phyloP scores from a whole-genome alignment of 2,113 vertebrate species.

The Platichthys flesus region DNA sequence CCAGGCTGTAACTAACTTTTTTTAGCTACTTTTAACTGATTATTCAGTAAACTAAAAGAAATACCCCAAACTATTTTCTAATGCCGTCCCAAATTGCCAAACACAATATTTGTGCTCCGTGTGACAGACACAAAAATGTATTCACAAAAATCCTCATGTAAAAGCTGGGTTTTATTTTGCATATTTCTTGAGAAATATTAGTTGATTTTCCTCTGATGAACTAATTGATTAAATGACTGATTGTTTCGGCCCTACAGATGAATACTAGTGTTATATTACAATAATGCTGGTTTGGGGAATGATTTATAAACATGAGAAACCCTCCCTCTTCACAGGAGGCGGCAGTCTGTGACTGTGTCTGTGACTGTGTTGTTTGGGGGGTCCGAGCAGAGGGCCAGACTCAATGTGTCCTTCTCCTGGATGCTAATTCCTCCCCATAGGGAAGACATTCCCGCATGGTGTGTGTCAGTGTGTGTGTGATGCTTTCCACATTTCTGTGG shows the following conservation, averaged over 20 bases:
- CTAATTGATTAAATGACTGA: not conserved
- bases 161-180: not conserved
- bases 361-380: constrained; percentile 44
- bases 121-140: not conserved
- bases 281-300: constrained; percentile 1
- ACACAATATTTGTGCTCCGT: too few relatives aligned
- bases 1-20: too few relatives aligned
- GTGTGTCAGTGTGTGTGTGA: constrained; percentile 35
- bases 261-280: not conserved
- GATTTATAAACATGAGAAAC: constrained; percentile 2
- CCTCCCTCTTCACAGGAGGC: constrained; percentile 3
- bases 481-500: constrained; percentile 40
- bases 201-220: not conserved
- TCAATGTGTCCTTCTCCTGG: constrained; percentile 33
- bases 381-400: constrained; percentile 54
- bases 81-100: too few relatives aligned
- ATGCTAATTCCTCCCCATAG: constrained; percentile 70
- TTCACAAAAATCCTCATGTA: not conserved
- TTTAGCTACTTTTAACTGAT: too few relatives aligned
- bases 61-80: too few relatives aligned
- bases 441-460: constrained; percentile 58
- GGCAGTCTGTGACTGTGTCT: constrained; percentile 16
- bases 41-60: too few relatives aligned
- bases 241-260: not conserved
- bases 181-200: not conserved